These are phyloP conservation scores for Lymantria monacha DNA, from an alignment of 2,888 invertebrate species.

Conservation along the genomic window DNA sequence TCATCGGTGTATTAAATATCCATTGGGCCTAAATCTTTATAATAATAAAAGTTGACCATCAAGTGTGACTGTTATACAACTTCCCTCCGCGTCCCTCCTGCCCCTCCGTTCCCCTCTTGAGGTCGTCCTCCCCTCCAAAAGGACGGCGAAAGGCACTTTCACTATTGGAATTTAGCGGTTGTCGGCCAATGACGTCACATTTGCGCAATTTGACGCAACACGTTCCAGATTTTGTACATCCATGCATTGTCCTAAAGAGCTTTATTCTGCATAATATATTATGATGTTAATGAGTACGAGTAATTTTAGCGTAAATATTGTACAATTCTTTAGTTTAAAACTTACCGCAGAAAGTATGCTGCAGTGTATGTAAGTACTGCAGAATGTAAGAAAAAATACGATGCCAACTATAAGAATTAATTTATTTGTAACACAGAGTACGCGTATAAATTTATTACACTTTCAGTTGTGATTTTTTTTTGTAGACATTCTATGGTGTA, in stretches of 20 bases:
- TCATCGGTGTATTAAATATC: neutral
- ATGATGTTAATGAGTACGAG: conserved; percentile 6
- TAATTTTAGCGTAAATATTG: neutral
- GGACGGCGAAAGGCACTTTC: conserved; percentile 75
- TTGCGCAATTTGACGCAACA: conserved; percentile 76
- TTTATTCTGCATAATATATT: conserved; percentile 18
- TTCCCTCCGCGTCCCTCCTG: conserved; percentile 20
- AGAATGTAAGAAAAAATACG: too few species aligned
- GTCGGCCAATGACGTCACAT: conserved; percentile 61
- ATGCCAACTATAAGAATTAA: too few species aligned
- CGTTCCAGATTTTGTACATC: conserved; percentile 38
- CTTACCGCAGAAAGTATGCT: too few species aligned
- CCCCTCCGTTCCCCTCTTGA: conserved; percentile 40
- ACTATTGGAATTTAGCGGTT: conserved; percentile 70
- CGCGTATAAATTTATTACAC: too few species aligned
- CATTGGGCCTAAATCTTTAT: conserved; percentile 1
- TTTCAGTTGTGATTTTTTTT: too few species aligned
- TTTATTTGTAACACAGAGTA: too few species aligned
- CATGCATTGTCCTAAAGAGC: conserved; percentile 31
- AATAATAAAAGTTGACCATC: conserved; percentile 28
- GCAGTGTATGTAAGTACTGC: too few species aligned
- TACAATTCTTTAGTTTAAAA: too few species aligned
- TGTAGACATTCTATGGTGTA: too few species aligned
- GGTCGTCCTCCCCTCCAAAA: conserved; percentile 57
- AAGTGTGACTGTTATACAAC: conserved; percentile 41